Evolutionary conservation across 1,140 invertebrate species (phyloP), one percentile per base, ranked within the genome.

Genomic region (Triops longicaudatus): DNA sequence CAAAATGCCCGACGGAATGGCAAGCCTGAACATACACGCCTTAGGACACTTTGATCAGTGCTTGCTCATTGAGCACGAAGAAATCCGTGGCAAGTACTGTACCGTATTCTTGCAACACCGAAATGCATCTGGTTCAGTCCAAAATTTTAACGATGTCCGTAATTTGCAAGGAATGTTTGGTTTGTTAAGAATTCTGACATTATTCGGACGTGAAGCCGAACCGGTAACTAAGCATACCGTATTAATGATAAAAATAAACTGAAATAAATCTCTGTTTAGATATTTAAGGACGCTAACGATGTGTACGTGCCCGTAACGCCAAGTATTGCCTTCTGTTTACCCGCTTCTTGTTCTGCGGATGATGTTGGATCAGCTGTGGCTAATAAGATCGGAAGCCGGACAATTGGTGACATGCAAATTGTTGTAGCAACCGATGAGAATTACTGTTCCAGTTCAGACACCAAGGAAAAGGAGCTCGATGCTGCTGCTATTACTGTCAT

Each of bases 401-500:
- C 74, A 12, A 41, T 22, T 26, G 74, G 44, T 43, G 44, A 75
- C 74, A 75, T 3, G 6, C 43, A 44, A 7, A 17, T 44, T 11
- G 17, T 44, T 1, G 43, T 44, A 44, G 43, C 43, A 12, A 17
- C 17, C 11, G 43, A 44, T 10, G 43, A 44, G 17, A 26, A 77
- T 7, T 77, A 73, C 42, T 77, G 76, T 72, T 73, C 27, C 22
- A 73, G 17, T 42, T 50, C 72, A 9, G 41, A 28, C 41, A 22
- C 1, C 22, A 37, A 77, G 31, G 71, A 71, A 12, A 71, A 37
- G 14, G n/a, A 27, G 12, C 73, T 77, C 37, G 76, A 77, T 72
- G 76, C 27, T 37, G 72, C 26, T 26, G n/a, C 22, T 12, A 77
- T 77, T 43, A 73, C 72, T 14, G 72, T 77, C 63, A 77, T 77